phyloP scores from a whole-genome alignment of 2,888 invertebrate genomes.

The Ptilodon capucinus region DNA sequence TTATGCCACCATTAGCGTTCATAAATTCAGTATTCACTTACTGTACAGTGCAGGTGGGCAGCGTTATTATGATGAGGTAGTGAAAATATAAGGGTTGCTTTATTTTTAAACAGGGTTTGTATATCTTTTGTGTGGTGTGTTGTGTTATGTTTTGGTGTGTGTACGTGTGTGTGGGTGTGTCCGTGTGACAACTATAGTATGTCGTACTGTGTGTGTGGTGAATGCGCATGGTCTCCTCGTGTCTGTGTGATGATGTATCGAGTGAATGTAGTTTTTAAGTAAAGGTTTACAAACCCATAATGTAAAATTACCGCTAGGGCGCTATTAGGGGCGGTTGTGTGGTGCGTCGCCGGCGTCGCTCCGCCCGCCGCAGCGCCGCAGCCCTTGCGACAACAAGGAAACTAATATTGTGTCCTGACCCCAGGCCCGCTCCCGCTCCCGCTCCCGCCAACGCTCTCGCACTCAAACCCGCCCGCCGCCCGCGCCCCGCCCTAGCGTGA shows the following conservation, averaged over 20 bases:
- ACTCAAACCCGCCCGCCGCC: slow-evolving; percentile 67
- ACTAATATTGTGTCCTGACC: slow-evolving; percentile 83
- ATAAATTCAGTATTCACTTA: slow-evolving; percentile 59
- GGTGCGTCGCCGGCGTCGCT: slow-evolving; percentile 73
- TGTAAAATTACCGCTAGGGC: slow-evolving; percentile 82
- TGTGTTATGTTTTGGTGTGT: slow-evolving; percentile 23
- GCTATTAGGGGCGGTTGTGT: slow-evolving; percentile 78
- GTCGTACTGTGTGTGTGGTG: slow-evolving; percentile 12
- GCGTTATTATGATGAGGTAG: slow-evolving; percentile 67
- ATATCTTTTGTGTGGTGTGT: slow-evolving; percentile 65
- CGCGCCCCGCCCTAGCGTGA: slow-evolving; percentile 35
- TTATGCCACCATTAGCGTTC: slow-evolving; percentile 41
- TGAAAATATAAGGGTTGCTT: slow-evolving; percentile 59
- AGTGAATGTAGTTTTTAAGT: slow-evolving; percentile 70
- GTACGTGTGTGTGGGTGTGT: slow-evolving; percentile 27
- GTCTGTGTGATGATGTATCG: slow-evolving; percentile 20
- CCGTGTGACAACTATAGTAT: neutral
- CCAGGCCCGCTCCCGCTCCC: slow-evolving; percentile 59
- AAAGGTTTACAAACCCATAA: slow-evolving; percentile 83
- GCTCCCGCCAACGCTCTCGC: slow-evolving; percentile 43
- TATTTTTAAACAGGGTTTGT: slow-evolving; percentile 73
- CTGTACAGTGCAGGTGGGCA: slow-evolving; percentile 70
- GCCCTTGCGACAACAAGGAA: slow-evolving; percentile 84
- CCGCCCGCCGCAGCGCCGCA: slow-evolving; percentile 79
- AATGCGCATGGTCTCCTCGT: neutral